A percentile compares a stretch with the other conserved stretches of the same genome.
These are phyloP conservation scores for Periophthalmodon schlosseri DNA, from an alignment of 2,113 vertebrate species.

Conservation along the genomic window DNA sequence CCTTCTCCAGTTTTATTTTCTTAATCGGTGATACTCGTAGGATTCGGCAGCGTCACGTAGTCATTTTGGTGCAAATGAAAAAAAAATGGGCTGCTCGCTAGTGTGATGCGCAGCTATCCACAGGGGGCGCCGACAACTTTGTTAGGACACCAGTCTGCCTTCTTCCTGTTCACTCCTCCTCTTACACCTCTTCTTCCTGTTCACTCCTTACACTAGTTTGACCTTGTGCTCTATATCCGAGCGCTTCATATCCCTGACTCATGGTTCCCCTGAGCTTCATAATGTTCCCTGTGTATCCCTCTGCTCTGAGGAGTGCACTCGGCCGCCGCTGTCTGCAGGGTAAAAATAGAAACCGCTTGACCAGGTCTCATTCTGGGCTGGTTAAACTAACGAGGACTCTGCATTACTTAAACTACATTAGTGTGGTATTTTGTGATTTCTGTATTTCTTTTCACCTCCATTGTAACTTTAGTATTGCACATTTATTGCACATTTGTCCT, in stretches of 20 bases:
- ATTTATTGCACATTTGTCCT: background rate
- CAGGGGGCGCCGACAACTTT: too few species aligned
- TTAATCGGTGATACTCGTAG: too few species aligned
- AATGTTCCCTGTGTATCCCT: conserved; percentile 31
- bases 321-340: background rate
- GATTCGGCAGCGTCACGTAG: too few species aligned
- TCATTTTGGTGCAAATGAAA: too few species aligned
- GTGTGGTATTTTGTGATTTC: background rate
- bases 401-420: background rate
- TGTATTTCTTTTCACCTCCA: background rate
- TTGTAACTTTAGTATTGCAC: background rate
- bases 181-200: background rate
- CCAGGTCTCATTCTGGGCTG: conserved; percentile 9
- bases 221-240: conserved; percentile 25
- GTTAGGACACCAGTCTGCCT: too few species aligned
- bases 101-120: too few species aligned
- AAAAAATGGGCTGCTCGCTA: too few species aligned
- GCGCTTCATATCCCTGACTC: conserved; percentile 40
- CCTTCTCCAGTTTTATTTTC: too few species aligned
- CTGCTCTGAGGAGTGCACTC: conserved; percentile 22
- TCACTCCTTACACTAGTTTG: background rate
- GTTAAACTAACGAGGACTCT: conserved; percentile 3
- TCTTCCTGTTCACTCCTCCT: background rate
- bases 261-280: conserved; percentile 40
- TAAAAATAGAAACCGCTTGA: conserved; percentile 48